These are phyloP conservation scores for Archaeoteleia sp. DNA, from an alignment of 2,888 invertebrate genomes.

Conservation along the genomic window DNA sequence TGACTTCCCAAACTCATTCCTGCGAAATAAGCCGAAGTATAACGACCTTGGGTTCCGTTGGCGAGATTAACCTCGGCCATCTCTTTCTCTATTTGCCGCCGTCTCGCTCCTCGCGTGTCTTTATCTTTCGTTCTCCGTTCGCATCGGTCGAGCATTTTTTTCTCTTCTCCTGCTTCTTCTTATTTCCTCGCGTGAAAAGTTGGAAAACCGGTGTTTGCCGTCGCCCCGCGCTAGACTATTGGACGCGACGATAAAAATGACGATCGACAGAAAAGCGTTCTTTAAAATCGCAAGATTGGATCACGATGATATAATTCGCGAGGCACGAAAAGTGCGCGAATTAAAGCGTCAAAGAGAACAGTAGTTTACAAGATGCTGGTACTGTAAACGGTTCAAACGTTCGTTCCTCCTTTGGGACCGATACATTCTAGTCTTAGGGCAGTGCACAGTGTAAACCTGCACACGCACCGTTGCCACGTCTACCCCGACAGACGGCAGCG, in stretches of 20 bases:
- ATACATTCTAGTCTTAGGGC: conserved; percentile 34
- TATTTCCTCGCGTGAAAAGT: conserved; percentile 44
- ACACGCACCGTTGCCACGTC: conserved; percentile 46
- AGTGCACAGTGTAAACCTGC: conserved; percentile 35
- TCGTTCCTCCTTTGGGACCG: conserved; percentile 27
- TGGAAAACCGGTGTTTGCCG: conserved; percentile 48
- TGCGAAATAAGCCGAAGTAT: conserved; percentile 30
- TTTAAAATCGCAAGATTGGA: not conserved
- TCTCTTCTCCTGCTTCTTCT: no score
- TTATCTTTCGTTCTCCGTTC: not conserved
- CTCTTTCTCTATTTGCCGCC: conserved; percentile 23
- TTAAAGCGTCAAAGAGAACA: conserved; percentile 13
- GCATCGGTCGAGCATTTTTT: conserved; percentile 23
- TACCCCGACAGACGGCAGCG: conserved; percentile 36
- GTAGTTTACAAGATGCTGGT: conserved; percentile 23
- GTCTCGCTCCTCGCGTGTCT: conserved; percentile 8
- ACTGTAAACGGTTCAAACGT: conserved; percentile 39
- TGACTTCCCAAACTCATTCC: conserved; percentile 48
- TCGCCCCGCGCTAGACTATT: conserved; percentile 13
- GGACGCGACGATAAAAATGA: not conserved
- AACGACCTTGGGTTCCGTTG: conserved; percentile 50
- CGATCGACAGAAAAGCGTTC: no score
- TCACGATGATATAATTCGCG: not conserved
- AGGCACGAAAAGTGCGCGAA: not conserved
- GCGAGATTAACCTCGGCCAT: conserved; percentile 44